Evolutionary conservation across 2,797 vertebrate species (phyloP).

Genomic region (Chiloscyllium punctatum): DNA sequence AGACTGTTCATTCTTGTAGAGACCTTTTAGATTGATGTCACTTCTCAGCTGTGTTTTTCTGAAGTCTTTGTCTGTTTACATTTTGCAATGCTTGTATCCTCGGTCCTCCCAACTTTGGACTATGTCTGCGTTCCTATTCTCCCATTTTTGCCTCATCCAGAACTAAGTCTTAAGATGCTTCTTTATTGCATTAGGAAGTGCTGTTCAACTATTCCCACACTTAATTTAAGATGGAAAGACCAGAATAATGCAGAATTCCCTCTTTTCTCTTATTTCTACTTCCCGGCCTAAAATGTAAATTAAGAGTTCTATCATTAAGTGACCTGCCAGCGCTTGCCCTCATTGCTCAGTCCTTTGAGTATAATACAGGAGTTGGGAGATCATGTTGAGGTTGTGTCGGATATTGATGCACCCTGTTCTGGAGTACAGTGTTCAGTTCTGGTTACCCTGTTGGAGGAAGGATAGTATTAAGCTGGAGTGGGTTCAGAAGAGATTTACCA

Average conservation of each 20-base stretch:
- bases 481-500: too few relatives aligned
- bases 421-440: too few relatives aligned
- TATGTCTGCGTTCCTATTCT: background rate
- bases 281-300: background rate
- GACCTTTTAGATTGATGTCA: background rate
- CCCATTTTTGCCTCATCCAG: background rate
- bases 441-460: too few relatives aligned
- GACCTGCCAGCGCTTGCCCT: background rate
- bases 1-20: background rate
- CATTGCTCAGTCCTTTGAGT: too few relatives aligned
- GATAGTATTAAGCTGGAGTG: too few relatives aligned
- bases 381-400: too few relatives aligned
- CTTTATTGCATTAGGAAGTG: background rate
- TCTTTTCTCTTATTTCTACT: background rate
- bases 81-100: background rate
- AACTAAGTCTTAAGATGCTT: background rate
- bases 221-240: background rate
- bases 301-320: background rate
- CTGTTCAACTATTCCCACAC: background rate
- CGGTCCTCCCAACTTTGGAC: background rate
- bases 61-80: background rate
- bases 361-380: too few relatives aligned
- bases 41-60: background rate
- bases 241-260: too few relatives aligned
- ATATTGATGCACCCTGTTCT: too few relatives aligned